These are phyloP conservation scores for Polyommatus iphigenia DNA, from an alignment of 2,888 invertebrate species.

Conservation along the genomic window DNA sequence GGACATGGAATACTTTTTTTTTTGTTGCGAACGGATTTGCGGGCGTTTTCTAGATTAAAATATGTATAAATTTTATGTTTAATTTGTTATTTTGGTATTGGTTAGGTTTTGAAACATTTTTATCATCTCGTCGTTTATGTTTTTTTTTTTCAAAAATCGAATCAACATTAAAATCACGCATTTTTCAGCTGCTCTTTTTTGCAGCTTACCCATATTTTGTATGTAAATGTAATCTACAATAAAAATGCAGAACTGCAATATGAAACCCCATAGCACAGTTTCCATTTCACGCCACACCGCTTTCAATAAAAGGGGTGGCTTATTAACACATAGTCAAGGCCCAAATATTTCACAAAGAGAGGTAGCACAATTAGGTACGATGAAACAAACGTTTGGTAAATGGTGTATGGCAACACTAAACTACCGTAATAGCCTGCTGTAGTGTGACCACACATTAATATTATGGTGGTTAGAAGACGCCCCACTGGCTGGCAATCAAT, in stretches of 20 bases:
- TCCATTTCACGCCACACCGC: constrained; percentile 3
- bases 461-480: constrained; percentile 57
- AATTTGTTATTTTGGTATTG: no score
- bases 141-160: no score
- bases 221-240: not conserved
- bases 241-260: not conserved
- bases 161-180: no score
- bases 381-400: constrained; percentile 1
- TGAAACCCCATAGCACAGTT: not conserved
- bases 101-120: no score
- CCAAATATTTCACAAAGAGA: constrained; percentile 6
- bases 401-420: constrained; percentile 20
- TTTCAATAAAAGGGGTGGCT: constrained; percentile 5
- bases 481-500: constrained; percentile 73
- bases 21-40: no score
- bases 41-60: no score
- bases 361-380: constrained; percentile 6
- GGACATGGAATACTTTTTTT: no score
- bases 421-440: constrained; percentile 24
- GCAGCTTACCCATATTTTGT: not conserved
- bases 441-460: constrained; percentile 55
- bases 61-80: no score
- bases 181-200: no score
- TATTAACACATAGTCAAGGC: not conserved
- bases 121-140: no score